Evolutionary conservation across 2,888 invertebrate genomes (phyloP).

Genomic region (Cordilura impudica): DNA sequence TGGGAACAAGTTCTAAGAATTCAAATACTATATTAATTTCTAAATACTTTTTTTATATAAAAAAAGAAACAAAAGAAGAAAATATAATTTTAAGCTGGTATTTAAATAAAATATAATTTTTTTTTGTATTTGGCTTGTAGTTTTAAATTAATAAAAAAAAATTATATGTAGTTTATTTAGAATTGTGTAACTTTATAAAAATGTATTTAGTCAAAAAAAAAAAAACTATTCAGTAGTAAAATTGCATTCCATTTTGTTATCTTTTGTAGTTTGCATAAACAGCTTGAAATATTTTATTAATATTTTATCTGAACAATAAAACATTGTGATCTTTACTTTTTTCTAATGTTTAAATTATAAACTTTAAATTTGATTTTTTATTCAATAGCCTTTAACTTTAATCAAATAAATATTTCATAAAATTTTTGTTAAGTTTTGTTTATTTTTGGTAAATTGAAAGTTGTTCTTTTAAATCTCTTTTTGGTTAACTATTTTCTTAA

Average conservation of each 20-base stretch:
- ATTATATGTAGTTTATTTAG: neutral
- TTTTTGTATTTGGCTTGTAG: conserved; percentile 4
- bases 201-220: neutral
- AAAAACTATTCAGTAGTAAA: conserved; percentile 28
- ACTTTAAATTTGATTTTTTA: too few relatives aligned
- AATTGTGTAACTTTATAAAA: neutral
- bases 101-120: neutral
- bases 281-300: neutral
- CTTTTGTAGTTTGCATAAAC: too few relatives aligned
- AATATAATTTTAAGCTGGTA: neutral
- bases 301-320: too few relatives aligned
- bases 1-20: conserved; percentile 60
- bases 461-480: too few relatives aligned
- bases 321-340: too few relatives aligned
- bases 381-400: too few relatives aligned
- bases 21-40: conserved; percentile 32
- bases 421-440: too few relatives aligned
- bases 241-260: conserved; percentile 37
- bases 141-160: conserved; percentile 8
- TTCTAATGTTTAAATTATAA: too few relatives aligned
- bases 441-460: too few relatives aligned
- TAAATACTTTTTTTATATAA: conserved; percentile 27
- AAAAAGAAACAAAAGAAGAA: conserved; percentile 21
- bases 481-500: too few relatives aligned
- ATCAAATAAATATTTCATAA: too few relatives aligned